Percentiles rank a stretch among this genome's conserved stretches.
phyloP scores from a whole-genome alignment of 2,797 vertebrate genomes.

The Moxostoma hubbsi region DNA sequence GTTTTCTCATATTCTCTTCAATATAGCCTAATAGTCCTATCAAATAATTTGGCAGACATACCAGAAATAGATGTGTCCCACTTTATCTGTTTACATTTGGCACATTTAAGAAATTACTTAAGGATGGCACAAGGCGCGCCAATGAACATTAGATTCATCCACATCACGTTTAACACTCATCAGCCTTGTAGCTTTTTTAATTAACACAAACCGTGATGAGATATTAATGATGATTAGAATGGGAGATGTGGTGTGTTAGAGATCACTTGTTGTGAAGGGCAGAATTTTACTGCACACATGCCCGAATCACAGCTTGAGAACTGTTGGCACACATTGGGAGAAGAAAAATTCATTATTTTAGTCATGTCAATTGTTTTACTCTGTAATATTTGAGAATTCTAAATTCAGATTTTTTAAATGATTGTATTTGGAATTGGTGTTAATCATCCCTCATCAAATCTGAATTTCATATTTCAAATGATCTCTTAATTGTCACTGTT shows the following conservation, averaged over 20 bases:
- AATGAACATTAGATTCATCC: constrained; percentile 79
- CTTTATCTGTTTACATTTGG: constrained; percentile 76
- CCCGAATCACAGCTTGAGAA: constrained; percentile 5
- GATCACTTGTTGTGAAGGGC: constrained; percentile 28
- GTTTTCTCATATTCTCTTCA: background rate
- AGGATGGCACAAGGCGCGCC: constrained; percentile 74
- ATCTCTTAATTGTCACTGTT: background rate
- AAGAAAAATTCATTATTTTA: background rate
- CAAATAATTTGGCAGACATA: constrained; percentile 15
- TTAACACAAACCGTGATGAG: constrained; percentile 81
- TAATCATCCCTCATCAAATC: background rate
- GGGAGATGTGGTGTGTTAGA: constrained; percentile 41
- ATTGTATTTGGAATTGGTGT: background rate
- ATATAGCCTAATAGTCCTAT: constrained; percentile 25
- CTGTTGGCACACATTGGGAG: background rate
- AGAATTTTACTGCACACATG: constrained; percentile 1
- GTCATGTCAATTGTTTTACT: background rate
- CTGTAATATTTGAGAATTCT: background rate
- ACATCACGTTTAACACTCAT: constrained; percentile 82
- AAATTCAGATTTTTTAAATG: background rate
- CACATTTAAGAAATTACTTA: constrained; percentile 74
- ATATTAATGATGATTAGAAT: constrained; percentile 79
- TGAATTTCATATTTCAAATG: background rate
- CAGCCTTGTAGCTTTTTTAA: constrained; percentile 79
- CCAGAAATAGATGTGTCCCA: constrained; percentile 66